A percentile compares a stretch with the other conserved stretches of the same genome.
These are phyloP conservation scores for Tineola bisselliella DNA, from an alignment of 2,888 invertebrate genomes.

Conservation along the genomic window DNA sequence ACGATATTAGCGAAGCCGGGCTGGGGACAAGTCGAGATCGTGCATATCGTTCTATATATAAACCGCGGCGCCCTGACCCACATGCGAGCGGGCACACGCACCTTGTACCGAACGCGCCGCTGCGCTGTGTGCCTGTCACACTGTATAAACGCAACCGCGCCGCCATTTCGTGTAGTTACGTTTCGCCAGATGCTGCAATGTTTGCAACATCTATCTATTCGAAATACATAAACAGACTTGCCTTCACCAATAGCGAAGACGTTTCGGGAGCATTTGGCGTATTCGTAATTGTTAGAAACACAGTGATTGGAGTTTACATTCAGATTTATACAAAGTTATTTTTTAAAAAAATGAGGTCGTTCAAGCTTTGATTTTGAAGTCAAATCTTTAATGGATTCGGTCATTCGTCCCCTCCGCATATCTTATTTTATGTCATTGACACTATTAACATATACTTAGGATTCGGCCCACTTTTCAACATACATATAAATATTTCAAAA, in stretches of 20 bases:
- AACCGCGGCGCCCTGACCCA: slow-evolving; percentile 66
- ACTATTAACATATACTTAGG: slow-evolving; percentile 8
- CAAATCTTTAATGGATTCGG: neutral
- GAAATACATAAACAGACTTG: slow-evolving; percentile 7
- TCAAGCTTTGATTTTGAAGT: neutral
- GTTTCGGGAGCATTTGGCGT: neutral
- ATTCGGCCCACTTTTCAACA: neutral
- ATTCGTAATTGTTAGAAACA: neutral
- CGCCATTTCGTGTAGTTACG: slow-evolving; percentile 36
- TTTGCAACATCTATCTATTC: slow-evolving; percentile 51
- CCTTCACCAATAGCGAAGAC: slow-evolving; percentile 5
- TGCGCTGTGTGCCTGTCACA: slow-evolving; percentile 32
- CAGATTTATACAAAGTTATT: too few species aligned
- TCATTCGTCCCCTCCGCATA: slow-evolving; percentile 2
- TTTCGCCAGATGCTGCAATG: slow-evolving; percentile 61
- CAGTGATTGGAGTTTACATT: too few species aligned
- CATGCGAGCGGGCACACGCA: slow-evolving; percentile 57
- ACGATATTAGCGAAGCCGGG: neutral
- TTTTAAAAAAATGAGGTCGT: too few species aligned
- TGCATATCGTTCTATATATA: slow-evolving; percentile 66
- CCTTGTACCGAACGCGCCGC: slow-evolving; percentile 19
- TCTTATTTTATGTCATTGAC: neutral
- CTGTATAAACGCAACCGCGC: neutral
- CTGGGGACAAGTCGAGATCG: slow-evolving; percentile 6
- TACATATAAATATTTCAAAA: neutral